Percentiles rank a stretch among this genome's conserved stretches.
phyloP scores from a whole-genome alignment of 2,888 invertebrate genomes.

The Hypselothyrea guttata region DNA sequence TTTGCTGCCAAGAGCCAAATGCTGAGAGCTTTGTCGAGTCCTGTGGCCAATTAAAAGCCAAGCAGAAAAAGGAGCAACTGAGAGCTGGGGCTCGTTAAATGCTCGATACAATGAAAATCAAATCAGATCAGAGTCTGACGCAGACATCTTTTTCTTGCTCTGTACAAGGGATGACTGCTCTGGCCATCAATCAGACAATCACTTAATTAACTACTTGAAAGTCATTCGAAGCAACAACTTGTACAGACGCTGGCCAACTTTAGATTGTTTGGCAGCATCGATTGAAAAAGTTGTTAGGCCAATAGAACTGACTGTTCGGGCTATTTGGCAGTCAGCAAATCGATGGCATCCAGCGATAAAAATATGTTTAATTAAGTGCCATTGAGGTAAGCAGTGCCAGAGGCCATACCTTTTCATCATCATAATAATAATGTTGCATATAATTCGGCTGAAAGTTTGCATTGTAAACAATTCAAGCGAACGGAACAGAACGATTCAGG shows the following conservation, averaged over 20 bases:
- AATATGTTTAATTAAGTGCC: constrained; percentile 50
- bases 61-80: constrained; percentile 6
- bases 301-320: constrained; percentile 9
- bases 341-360: constrained; percentile 37
- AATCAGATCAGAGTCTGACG: constrained; percentile 30
- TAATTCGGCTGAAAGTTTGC: constrained; percentile 49
- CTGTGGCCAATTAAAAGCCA: constrained; percentile 60
- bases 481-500: constrained; percentile 30
- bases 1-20: too few species aligned
- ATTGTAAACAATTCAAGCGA: constrained; percentile 34
- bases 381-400: constrained; percentile 8
- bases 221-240: constrained; percentile 37
- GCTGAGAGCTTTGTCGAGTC: constrained; percentile 39
- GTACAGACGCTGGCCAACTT: constrained; percentile 47
- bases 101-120: constrained; percentile 47
- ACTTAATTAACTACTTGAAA: constrained; percentile 72
- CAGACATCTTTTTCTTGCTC: constrained; percentile 20
- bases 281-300: constrained; percentile 51
- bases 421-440: constrained; percentile 47
- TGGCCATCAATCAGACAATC: constrained; percentile 69
- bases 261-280: constrained; percentile 48
- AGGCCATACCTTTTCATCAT: constrained; percentile 24
- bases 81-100: constrained; percentile 20
- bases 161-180: constrained; percentile 4
- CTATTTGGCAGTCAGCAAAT: constrained; percentile 23